These are phyloP conservation scores for Abscondita cerata DNA, from an alignment of 2,888 invertebrate species.

Conservation along the genomic window DNA sequence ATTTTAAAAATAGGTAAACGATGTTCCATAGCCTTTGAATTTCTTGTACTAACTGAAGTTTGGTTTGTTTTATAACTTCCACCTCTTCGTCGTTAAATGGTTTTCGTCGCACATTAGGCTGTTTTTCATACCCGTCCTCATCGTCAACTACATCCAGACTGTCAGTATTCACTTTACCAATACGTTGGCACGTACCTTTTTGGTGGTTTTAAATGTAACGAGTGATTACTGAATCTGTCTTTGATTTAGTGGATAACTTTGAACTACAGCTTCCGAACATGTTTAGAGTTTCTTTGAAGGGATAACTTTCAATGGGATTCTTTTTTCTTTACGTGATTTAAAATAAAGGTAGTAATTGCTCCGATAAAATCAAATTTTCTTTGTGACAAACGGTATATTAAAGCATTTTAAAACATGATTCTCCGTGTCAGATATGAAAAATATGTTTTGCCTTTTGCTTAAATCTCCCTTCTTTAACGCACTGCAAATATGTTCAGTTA, in stretches of 20 bases:
- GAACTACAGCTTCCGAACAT: neutral
- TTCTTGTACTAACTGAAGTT: constrained; percentile 14
- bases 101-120: too few species aligned
- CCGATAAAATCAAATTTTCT: constrained; percentile 22
- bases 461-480: constrained; percentile 6
- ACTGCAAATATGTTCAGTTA: constrained; percentile 25
- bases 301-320: constrained; percentile 9
- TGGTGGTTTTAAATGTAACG: too few species aligned
- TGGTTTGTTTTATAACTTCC: too few species aligned
- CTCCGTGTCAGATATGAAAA: constrained; percentile 23
- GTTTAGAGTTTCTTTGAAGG: constrained; percentile 1
- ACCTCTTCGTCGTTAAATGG: neutral
- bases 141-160: neutral
- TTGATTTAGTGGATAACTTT: too few species aligned
- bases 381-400: constrained; percentile 21
- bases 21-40: constrained; percentile 24
- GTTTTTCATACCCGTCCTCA: too few species aligned
- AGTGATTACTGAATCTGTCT: too few species aligned
- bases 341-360: constrained; percentile 22
- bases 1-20: constrained; percentile 37
- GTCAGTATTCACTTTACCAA: neutral
- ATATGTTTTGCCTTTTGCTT: constrained; percentile 22
- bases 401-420: constrained; percentile 18
- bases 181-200: neutral
- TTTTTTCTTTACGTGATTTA: constrained; percentile 9